Evolutionary conservation across 2,113 vertebrate genomes (phyloP), one percentile per base, ranked within the genome.

Genomic region (Prunella fulvescens): DNA sequence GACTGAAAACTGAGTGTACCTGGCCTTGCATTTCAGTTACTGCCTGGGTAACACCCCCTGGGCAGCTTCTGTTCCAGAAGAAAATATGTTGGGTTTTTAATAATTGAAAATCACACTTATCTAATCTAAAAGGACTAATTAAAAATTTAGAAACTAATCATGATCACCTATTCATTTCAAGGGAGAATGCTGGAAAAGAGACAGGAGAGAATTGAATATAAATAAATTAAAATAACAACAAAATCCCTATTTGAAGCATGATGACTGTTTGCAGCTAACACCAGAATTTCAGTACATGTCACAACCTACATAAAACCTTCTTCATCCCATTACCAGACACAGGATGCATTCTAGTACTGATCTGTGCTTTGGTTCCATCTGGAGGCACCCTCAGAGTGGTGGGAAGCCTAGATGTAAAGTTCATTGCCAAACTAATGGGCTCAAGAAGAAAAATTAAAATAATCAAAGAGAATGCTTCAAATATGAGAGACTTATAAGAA

Each of bases 81-180:
- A 60, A 81, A 87, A 85, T 78, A 48, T 2, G 37, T 65, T 10
- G 1, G 1, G 7, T 2, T 81, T 95, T 94, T 88, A 95, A 96
- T 94, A 96, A 96, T 70, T 90, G 57, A 95, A 91, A 69, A 61
- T 6, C 48, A 53, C 60, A 65, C n/a, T 87, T 62, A 78, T 78
- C 44, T 82, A 92, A 39, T 72, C 70, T 71, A 65, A 92, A 88
- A 95, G 53, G 74, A 31, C 26, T 82, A 86, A 90, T 94, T 72
- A 95, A 97, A 96, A 91, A 88, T 90, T 91, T 72, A 96, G 62
- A 81, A 92, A 74, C 62, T 92, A 45, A 64, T 96, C 67, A 88
- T 66, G 85, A 76, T 72, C n/a, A 64, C 18, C 78, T 95, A 50
- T 76, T 96, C 42, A 54, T 88, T 94, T 86, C 37, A 82, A 83